Percentiles rank a stretch among this genome's conserved stretches.
Evolutionary conservation across 2,797 vertebrate species (phyloP).

Genomic region (Alfaro cultratus): DNA sequence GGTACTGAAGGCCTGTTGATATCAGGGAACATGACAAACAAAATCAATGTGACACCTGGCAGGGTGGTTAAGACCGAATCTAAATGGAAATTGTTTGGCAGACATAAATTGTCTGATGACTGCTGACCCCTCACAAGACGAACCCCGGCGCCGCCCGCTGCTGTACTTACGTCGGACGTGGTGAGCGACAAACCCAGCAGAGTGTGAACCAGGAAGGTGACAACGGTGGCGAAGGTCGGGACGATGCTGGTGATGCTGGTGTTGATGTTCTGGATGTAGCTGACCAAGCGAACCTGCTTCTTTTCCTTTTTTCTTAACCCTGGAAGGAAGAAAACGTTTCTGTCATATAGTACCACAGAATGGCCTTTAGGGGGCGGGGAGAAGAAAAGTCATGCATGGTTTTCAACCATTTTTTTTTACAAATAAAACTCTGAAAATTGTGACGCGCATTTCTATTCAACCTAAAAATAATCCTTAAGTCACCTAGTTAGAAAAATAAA

Average conservation of each 20-base stretch:
- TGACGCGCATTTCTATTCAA: background rate
- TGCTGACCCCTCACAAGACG: too few relatives aligned
- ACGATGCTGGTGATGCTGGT: constrained; percentile 69
- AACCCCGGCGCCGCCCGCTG: too few relatives aligned
- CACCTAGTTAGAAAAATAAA: background rate
- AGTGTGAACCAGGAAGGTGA: constrained; percentile 84
- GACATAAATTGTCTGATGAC: background rate
- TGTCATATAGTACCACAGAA: background rate
- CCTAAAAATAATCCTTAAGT: background rate
- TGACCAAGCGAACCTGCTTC: constrained; percentile 69
- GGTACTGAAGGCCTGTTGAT: constrained; percentile 82
- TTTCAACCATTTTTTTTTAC: background rate
- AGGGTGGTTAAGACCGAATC: background rate
- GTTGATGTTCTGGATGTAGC: constrained; percentile 82
- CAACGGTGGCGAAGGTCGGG: constrained; percentile 76
- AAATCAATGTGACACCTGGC: background rate
- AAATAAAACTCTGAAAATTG: background rate
- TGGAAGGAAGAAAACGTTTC: constrained; percentile 39
- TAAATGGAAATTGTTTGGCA: background rate
- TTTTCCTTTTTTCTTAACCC: constrained; percentile 80
- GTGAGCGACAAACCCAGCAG: constrained; percentile 67
- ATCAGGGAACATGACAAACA: constrained; percentile 3
- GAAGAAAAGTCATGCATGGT: background rate
- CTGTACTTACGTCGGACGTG: constrained; percentile 62
- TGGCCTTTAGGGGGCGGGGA: background rate